Conservation (phyloP, 2,797 vertebrate genomes). For the Pantherophis alleghaniensis region DNA sequence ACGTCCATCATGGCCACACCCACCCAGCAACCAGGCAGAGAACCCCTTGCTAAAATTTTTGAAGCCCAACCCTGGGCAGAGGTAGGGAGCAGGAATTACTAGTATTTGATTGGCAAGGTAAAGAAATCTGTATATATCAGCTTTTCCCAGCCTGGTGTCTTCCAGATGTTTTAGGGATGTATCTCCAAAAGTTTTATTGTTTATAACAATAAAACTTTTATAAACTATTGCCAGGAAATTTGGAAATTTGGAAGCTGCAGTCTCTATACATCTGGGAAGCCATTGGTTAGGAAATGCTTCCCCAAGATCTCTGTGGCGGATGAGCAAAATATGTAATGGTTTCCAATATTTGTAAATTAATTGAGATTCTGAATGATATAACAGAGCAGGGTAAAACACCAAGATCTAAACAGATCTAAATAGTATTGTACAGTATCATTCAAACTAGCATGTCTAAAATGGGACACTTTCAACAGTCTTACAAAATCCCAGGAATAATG, state of each 20-base stretch:
- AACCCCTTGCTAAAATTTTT: too few species aligned
- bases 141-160: not conserved
- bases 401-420: not conserved
- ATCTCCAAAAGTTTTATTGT: not conserved
- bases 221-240: not conserved
- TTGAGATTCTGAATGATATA: not conserved
- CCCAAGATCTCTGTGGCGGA: not conserved
- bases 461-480: not conserved
- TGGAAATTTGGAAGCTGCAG: not conserved
- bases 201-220: too few species aligned
- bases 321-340: not conserved
- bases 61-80: too few species aligned
- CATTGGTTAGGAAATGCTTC: not conserved
- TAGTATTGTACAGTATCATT: not conserved
- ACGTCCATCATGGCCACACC: not conserved
- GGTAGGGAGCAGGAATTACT: not conserved
- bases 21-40: too few species aligned
- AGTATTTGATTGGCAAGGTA: not conserved
- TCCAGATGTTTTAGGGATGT: not conserved
- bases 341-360: not conserved
- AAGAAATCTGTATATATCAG: not conserved
- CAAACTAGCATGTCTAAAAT: not conserved
- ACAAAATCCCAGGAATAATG: not conserved
- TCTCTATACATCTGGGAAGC: not conserved
- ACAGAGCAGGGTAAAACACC: not conserved